phyloP scores from a whole-genome alignment of 2,888 invertebrate genomes.

The Parapristionchus giblindavisi region DNA sequence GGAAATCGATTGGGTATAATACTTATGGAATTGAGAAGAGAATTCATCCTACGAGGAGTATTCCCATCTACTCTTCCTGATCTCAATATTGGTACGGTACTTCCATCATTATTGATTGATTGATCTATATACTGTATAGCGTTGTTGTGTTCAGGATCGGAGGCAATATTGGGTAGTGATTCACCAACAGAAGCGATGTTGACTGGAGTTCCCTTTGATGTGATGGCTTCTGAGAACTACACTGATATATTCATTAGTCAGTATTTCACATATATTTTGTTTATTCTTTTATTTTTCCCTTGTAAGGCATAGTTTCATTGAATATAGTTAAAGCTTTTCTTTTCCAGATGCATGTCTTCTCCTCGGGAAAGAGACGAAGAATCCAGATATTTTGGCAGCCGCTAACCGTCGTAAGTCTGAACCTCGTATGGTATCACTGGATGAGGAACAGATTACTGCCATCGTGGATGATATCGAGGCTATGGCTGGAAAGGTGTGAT shows the following conservation, averaged over 20 bases:
- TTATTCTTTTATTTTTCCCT: neutral
- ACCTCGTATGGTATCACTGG: conserved; percentile 52
- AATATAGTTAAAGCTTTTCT: neutral
- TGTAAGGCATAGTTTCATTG: neutral
- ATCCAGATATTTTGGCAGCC: conserved; percentile 43
- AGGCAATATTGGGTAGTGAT: conserved; percentile 63
- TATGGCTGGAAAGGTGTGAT: conserved; percentile 37
- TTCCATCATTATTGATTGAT: neutral
- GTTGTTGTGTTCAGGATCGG: conserved; percentile 44
- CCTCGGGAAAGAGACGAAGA: conserved; percentile 49
- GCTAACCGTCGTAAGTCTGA: conserved; percentile 21
- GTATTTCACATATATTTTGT: conserved; percentile 27
- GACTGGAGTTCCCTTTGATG: conserved; percentile 58
- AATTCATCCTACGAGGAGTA: conserved; percentile 62
- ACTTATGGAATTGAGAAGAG: conserved; percentile 67
- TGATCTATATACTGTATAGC: neutral
- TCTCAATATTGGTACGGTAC: conserved; percentile 48
- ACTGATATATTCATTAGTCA: conserved; percentile 59
- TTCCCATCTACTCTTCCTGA: conserved; percentile 64
- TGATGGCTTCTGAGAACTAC: conserved; percentile 57
- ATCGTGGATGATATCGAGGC: conserved; percentile 46
- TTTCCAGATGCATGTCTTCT: conserved; percentile 61
- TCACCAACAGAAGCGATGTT: conserved; percentile 66
- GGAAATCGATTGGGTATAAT: conserved; percentile 68
- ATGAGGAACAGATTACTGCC: conserved; percentile 48